These are phyloP conservation scores for Petrosia ficiformis DNA, from an alignment of 37 sponge, comb jelly and placozoan genomes.

Conservation along the genomic window DNA sequence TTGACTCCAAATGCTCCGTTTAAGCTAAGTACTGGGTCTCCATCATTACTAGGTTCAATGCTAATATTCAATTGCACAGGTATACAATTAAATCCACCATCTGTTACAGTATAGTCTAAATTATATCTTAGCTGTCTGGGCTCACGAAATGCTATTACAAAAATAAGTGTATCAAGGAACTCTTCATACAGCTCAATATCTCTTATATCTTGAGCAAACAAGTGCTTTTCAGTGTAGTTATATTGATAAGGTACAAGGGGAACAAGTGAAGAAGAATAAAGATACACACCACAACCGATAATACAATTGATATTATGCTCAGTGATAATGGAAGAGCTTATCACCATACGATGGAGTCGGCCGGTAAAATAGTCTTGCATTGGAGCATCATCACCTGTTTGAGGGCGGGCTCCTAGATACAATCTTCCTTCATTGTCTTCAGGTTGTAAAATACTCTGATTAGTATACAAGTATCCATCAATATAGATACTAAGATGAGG, in stretches of 20 bases:
- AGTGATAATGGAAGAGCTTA: conserved; percentile 25
- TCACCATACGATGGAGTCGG: conserved; percentile 21
- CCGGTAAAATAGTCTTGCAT: conserved; percentile 66
- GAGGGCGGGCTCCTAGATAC: conserved; percentile 41
- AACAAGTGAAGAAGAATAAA: conserved; percentile 15
- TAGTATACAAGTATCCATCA: conserved; percentile 29
- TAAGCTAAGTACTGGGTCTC: conserved; percentile 36
- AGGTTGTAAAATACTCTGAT: conserved; percentile 5
- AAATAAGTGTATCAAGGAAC: conserved; percentile 56
- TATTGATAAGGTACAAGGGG: conserved; percentile 26
- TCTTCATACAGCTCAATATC: conserved; percentile 39
- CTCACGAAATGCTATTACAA: conserved; percentile 43
- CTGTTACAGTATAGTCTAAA: conserved; percentile 53
- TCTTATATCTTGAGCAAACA: conserved; percentile 15
- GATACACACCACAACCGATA: conserved; percentile 76
- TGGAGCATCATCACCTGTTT: neutral
- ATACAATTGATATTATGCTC: conserved; percentile 50
- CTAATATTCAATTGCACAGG: conserved; percentile 17
- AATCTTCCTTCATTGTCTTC: conserved; percentile 26
- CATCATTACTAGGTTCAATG: conserved; percentile 32
- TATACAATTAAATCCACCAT: conserved; percentile 47
- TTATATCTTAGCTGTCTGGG: conserved; percentile 24
- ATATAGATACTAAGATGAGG: conserved; percentile 35
- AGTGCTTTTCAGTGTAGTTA: conserved; percentile 40
- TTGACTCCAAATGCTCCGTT: conserved; percentile 44